phyloP scores from a whole-genome alignment of 2,888 invertebrate species.

The Seira musarum region DNA sequence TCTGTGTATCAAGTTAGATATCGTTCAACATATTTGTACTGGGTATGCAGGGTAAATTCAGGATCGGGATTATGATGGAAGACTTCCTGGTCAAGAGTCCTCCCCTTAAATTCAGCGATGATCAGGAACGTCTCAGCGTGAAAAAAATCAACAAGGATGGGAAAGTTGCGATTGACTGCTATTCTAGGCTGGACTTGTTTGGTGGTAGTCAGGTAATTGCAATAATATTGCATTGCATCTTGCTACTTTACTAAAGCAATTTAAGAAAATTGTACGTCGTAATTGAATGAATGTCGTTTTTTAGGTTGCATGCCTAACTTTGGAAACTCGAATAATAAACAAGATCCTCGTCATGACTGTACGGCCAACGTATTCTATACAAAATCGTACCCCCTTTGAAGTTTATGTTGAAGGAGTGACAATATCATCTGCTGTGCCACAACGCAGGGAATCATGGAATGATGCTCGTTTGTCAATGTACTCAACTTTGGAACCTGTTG shows the following conservation, averaged over 20 bases:
- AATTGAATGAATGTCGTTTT: constrained; percentile 10
- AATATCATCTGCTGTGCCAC: constrained; percentile 38
- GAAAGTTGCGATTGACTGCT: constrained; percentile 65
- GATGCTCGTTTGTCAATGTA: constrained; percentile 29
- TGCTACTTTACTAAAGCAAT: constrained; percentile 16
- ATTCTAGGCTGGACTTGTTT: constrained; percentile 64
- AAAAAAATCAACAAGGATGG: constrained; percentile 65
- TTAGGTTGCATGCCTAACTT: constrained; percentile 63
- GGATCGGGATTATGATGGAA: constrained; percentile 56
- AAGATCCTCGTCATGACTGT: constrained; percentile 68
- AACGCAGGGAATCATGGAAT: constrained; percentile 51
- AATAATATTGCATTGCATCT: no score
- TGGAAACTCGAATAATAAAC: constrained; percentile 66
- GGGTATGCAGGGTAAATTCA: constrained; percentile 54
- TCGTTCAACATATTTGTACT: neutral
- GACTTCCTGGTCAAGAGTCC: constrained; percentile 50
- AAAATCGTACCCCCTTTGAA: constrained; percentile 61
- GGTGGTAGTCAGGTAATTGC: constrained; percentile 48
- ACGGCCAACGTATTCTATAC: constrained; percentile 68
- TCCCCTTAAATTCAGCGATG: constrained; percentile 63
- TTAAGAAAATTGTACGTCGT: constrained; percentile 20
- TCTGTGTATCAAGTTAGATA: neutral
- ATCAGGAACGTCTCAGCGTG: constrained; percentile 63
- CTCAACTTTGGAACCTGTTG: constrained; percentile 9
- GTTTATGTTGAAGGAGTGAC: constrained; percentile 60